Conservation (phyloP, 2,113 vertebrate genomes). For the Carlito syrichta region DNA sequence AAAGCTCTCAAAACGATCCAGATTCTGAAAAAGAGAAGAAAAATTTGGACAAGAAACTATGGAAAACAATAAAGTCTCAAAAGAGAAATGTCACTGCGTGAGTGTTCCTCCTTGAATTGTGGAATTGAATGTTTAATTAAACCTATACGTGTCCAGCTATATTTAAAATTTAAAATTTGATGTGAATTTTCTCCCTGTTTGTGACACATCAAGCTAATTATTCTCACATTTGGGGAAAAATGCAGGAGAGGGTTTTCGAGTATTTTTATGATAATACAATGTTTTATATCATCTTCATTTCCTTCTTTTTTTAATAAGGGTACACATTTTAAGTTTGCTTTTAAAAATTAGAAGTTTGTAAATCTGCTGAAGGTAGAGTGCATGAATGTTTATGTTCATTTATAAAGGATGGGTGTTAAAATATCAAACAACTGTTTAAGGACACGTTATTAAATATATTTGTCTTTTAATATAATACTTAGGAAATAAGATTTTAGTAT, state of each 20-base stretch:
- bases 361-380: too few species aligned
- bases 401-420: not conserved
- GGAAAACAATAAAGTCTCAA: conserved; percentile 41
- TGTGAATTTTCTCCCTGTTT: not conserved
- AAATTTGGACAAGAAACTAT: conserved; percentile 22
- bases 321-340: not conserved
- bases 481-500: not conserved
- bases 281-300: not conserved
- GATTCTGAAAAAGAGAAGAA: not conserved
- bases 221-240: not conserved
- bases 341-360: too few species aligned
- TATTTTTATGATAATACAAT: not conserved
- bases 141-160: not conserved
- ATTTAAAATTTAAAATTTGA: not conserved
- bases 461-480: too few species aligned
- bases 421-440: not conserved
- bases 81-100: too few species aligned
- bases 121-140: not conserved
- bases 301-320: not conserved
- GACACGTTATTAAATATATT: not conserved
- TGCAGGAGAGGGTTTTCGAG: too few species aligned
- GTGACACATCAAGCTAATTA: not conserved
- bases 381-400: not conserved
- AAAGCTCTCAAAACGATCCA: not conserved
- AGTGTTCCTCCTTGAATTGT: conserved; percentile 58